These are phyloP conservation scores for Amphibalanus amphitrite DNA, from an alignment of 1,140 invertebrate species.

Conservation along the genomic window DNA sequence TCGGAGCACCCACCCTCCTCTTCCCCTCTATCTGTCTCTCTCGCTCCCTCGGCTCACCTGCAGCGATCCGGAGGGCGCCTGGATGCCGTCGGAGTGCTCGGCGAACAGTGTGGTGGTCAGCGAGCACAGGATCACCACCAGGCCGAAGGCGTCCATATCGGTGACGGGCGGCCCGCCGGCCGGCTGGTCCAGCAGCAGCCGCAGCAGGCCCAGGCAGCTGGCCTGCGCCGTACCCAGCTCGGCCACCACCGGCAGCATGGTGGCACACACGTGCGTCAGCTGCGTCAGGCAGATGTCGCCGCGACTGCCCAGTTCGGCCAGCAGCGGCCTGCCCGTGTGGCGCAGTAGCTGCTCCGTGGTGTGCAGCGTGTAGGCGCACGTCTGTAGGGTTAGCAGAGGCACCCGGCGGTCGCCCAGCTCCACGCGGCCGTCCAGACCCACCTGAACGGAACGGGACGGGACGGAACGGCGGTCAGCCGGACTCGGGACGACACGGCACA, in stretches of 20 bases:
- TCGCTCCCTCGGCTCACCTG: too few relatives aligned
- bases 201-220: neutral
- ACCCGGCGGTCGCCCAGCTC: conserved; percentile 34
- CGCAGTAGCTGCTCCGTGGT: conserved; percentile 48
- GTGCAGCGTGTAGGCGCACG: conserved; percentile 73
- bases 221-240: neutral
- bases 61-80: neutral
- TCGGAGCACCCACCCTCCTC: too few relatives aligned
- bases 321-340: conserved; percentile 15
- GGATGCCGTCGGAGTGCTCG: conserved; percentile 16
- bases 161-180: conserved; percentile 17
- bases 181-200: neutral
- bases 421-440: neutral
- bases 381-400: conserved; percentile 52
- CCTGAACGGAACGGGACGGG: neutral
- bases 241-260: neutral
- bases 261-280: neutral
- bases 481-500: too few relatives aligned
- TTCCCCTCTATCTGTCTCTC: too few relatives aligned
- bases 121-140: conserved; percentile 48
- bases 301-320: conserved; percentile 12
- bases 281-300: neutral
- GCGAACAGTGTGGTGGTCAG: conserved; percentile 20
- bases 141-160: conserved; percentile 55
- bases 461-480: too few relatives aligned